Evolutionary conservation across 2,113 vertebrate genomes (phyloP).

Genomic region (Corythoichthys haematopterus): DNA sequence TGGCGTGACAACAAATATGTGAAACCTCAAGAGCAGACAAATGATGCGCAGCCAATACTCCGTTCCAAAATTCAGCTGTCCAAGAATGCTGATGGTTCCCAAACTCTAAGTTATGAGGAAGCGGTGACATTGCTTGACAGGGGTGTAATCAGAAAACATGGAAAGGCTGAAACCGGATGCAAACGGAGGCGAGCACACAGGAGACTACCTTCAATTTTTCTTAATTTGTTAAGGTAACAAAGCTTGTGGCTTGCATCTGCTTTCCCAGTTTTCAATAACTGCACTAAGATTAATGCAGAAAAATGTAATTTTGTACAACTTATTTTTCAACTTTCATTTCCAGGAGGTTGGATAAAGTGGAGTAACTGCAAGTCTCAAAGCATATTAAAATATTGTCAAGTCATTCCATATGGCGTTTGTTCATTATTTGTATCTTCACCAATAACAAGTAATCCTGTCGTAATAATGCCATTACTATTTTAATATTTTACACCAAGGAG

Average conservation of each 20-base stretch:
- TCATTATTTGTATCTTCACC: neutral
- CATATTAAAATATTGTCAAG: slow-evolving; percentile 9
- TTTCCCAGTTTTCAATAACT: neutral
- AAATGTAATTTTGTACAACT: neutral
- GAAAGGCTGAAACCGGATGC: neutral
- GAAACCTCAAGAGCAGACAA: neutral
- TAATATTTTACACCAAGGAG: no score
- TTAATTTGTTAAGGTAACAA: slow-evolving; percentile 48
- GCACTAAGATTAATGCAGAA: neutral
- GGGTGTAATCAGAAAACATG: neutral
- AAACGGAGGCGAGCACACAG: neutral
- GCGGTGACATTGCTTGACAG: slow-evolving; percentile 10
- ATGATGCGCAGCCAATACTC: slow-evolving; percentile 4
- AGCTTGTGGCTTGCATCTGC: no score
- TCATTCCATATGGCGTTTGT: neutral
- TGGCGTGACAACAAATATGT: no score
- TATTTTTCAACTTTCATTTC: neutral
- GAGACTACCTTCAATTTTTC: slow-evolving; percentile 28
- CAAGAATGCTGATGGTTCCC: slow-evolving; percentile 36
- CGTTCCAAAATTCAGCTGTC: slow-evolving; percentile 42
- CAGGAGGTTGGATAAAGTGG: slow-evolving; percentile 46
- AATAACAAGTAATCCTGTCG: no score
- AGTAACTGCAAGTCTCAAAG: slow-evolving; percentile 12
- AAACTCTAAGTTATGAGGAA: slow-evolving; percentile 59
- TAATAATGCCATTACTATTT: no score